phyloP scores from a whole-genome alignment of 2,797 vertebrate genomes.

The Arrhamphus sclerolepis region DNA sequence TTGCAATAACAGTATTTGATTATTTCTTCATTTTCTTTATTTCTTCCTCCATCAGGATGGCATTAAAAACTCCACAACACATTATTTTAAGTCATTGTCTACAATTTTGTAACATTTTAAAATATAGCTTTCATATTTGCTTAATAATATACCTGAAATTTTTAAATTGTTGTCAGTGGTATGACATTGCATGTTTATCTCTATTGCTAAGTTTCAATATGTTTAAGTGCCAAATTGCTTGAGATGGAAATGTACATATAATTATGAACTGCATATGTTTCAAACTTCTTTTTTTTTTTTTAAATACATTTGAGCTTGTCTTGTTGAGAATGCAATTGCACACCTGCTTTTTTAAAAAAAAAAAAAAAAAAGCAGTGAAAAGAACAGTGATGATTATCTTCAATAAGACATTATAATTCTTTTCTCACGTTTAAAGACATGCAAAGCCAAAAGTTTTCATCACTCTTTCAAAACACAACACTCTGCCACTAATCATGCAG shows the following conservation, averaged over 20 bases:
- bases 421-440: too few species aligned
- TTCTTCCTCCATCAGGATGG: not conserved
- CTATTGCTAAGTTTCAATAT: not conserved
- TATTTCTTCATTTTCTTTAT: constrained; percentile 9
- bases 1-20: constrained; percentile 55
- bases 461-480: too few species aligned
- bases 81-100: not conserved
- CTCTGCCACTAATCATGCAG: too few species aligned
- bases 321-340: not conserved
- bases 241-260: constrained; percentile 11
- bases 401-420: too few species aligned
- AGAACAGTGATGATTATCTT: too few species aligned
- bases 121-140: not conserved
- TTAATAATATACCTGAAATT: constrained; percentile 4
- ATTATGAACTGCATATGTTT: not conserved
- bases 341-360: too few species aligned
- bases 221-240: constrained; percentile 11
- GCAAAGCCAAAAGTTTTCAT: too few species aligned
- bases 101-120: constrained; percentile 4
- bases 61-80: constrained; percentile 2
- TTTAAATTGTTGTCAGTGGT: not conserved
- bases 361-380: too few species aligned
- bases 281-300: not conserved
- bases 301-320: not conserved
- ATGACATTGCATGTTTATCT: not conserved